Percentiles rank a stretch among this genome's conserved stretches.
These are phyloP conservation scores for Dyspetes luteomarginatus DNA, from an alignment of 2,888 invertebrate genomes.

Conservation along the genomic window DNA sequence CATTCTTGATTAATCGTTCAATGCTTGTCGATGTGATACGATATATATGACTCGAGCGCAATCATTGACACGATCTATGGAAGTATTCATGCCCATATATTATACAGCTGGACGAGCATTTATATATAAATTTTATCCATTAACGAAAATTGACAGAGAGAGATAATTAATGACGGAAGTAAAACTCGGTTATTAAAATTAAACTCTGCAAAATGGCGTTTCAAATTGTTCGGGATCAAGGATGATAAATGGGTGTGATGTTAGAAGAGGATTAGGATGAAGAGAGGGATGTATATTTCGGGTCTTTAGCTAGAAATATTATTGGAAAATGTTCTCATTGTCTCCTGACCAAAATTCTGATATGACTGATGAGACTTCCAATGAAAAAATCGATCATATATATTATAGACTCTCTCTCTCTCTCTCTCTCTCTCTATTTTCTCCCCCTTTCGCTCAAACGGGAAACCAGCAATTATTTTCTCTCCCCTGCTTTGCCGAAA, in stretches of 20 bases:
- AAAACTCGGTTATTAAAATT: slow-evolving; percentile 10
- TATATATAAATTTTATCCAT: no score
- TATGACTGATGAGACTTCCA: background rate
- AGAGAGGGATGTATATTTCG: background rate
- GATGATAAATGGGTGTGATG: no score
- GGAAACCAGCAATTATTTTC: background rate
- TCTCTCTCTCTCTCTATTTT: background rate
- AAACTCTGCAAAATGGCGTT: background rate
- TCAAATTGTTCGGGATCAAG: background rate
- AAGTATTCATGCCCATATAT: background rate
- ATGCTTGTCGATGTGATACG: slow-evolving; percentile 29
- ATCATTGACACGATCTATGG: slow-evolving; percentile 59
- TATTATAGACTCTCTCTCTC: background rate
- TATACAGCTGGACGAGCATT: background rate
- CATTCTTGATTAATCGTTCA: slow-evolving; percentile 58
- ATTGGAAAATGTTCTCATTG: background rate
- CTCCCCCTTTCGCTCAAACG: no score
- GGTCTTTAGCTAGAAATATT: background rate
- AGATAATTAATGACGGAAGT: slow-evolving; percentile 50
- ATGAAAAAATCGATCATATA: background rate
- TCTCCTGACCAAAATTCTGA: background rate
- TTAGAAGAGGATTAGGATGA: background rate
- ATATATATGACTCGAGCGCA: slow-evolving; percentile 42
- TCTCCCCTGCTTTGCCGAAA: background rate
- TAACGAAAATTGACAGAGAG: no score